These are phyloP conservation scores for Tribolium madens DNA, from an alignment of 1,140 invertebrate species.

Conservation along the genomic window DNA sequence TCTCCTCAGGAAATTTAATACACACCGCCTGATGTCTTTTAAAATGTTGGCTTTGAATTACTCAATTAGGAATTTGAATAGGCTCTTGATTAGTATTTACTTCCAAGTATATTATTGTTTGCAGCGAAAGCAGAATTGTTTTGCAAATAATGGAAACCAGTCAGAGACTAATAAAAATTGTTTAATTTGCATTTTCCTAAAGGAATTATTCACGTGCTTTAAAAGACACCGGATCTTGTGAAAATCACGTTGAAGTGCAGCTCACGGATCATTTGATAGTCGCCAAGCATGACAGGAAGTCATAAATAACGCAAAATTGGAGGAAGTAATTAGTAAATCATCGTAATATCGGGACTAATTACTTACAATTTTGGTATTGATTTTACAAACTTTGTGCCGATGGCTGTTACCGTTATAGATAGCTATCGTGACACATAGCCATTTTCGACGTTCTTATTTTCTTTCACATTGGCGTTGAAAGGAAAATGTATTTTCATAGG, in stretches of 20 bases:
- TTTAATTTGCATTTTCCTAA: slow-evolving; percentile 1
- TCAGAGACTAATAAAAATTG: not conserved
- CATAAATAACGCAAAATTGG: slow-evolving; percentile 54
- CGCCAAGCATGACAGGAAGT: slow-evolving; percentile 50
- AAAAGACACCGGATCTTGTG: slow-evolving; percentile 22
- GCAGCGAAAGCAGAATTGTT: not conserved
- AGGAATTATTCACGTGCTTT: not conserved
- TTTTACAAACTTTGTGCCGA: slow-evolving; percentile 36
- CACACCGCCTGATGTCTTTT: slow-evolving; percentile 39
- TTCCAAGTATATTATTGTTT: not conserved
- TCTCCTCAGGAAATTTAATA: slow-evolving; percentile 40
- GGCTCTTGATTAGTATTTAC: slow-evolving; percentile 31
- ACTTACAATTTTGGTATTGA: slow-evolving; percentile 47
- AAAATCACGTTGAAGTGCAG: slow-evolving; percentile 32
- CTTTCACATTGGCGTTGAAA: slow-evolving; percentile 1
- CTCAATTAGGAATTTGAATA: slow-evolving; percentile 16
- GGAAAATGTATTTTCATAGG: not conserved
- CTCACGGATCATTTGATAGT: slow-evolving; percentile 44
- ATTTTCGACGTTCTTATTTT: slow-evolving; percentile 16
- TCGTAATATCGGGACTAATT: slow-evolving; percentile 51
- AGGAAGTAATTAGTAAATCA: slow-evolving; percentile 61
- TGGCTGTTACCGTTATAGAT: slow-evolving; percentile 24
- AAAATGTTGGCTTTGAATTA: slow-evolving; percentile 38
- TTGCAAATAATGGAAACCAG: not conserved
- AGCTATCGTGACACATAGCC: slow-evolving; percentile 28